Base-by-base conservation (phyloP, 2,113 vertebrate species). In the Thamnophis sirtalis region DNA sequence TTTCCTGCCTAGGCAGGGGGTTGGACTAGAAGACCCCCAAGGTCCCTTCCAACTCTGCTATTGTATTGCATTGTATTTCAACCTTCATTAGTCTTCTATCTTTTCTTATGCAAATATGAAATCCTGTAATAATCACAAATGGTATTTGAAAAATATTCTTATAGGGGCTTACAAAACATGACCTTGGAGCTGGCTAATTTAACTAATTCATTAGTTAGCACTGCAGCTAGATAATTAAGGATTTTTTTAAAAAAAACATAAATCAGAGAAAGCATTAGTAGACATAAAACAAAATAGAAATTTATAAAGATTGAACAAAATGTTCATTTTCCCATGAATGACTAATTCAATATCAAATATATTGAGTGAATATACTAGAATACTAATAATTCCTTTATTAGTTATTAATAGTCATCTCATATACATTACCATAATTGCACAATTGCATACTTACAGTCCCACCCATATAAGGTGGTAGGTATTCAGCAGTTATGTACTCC, bases 381-480 rank as follows among this genome's bases (percentile, higher is more conserved):
- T 43, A 33, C 11, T 48, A 56, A 68, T 68, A 68, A 68, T 38
- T 56, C 1, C 19, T 87, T 80, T 80, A 80, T 21, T 11, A 54
- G 33, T 54, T 55, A 90, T 54, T 55, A 84, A 11, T 84, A 38
- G 5, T 50, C 24, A n/a, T 33, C n/a, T 50, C 48, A 13, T 6
- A 89, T 8, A 21, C 8, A 58, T 89, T 63, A 17, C 49, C 11
- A 21, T 3, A 92, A 88, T 1, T 92, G n/a, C 15, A 55, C n/a
- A 68, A 68, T 73, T 86, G 50, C 24, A 17, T 95, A 98, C 98
- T 96, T 98, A 99, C 99, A 95, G 97, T 98, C 96, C 99, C 99
- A 94, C 99, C 99, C 99, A 99, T 99, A 95, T 99, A 97, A 33
- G 98, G 95, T 7, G 98, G 99, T 80, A 99, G 97, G 95, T 99